A percentile compares a stretch with the other conserved stretches of the same genome.
phyloP scores from a whole-genome alignment of 2,797 vertebrate genomes.

The Adelosebastes latens region DNA sequence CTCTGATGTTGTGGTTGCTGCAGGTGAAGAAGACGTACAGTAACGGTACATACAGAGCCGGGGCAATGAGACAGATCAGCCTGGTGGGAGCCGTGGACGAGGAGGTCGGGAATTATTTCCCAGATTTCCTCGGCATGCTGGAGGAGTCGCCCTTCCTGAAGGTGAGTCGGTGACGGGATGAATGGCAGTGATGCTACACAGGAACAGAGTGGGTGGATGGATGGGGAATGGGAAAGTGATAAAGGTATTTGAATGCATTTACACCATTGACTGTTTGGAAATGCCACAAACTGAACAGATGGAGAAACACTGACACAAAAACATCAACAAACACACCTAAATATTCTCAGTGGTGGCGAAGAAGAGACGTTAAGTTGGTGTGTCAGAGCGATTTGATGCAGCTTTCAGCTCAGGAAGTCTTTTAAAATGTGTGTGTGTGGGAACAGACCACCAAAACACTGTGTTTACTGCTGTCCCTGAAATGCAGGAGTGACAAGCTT shows the following conservation, averaged over 20 bases:
- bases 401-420: slow-evolving; percentile 2
- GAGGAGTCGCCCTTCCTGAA: slow-evolving; percentile 96
- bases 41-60: slow-evolving; percentile 96
- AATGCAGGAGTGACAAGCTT: slow-evolving; percentile 21
- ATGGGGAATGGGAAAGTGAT: background rate
- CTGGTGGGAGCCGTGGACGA: slow-evolving; percentile 98
- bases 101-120: slow-evolving; percentile 97
- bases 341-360: slow-evolving; percentile 21
- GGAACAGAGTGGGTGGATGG: background rate
- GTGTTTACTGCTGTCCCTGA: slow-evolving; percentile 21
- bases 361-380: slow-evolving; percentile 15
- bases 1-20: slow-evolving; percentile 34
- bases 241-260: background rate
- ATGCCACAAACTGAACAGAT: slow-evolving; percentile 9
- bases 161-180: slow-evolving; percentile 81
- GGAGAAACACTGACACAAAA: slow-evolving; percentile 6
- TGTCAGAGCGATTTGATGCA: slow-evolving; percentile 30
- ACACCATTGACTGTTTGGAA: slow-evolving; percentile 4
- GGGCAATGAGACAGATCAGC: slow-evolving; percentile 98
- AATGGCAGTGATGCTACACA: slow-evolving; percentile 1
- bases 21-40: slow-evolving; percentile 98
- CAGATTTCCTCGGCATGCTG: slow-evolving; percentile 95
- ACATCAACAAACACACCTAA: slow-evolving; percentile 2
- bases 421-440: slow-evolving; percentile 12
- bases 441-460: slow-evolving; percentile 8